Percentiles rank a stretch among this genome's conserved stretches.
Conservation (phyloP, 2,888 invertebrate species). For the Acanthosoma haemorrhoidale region DNA sequence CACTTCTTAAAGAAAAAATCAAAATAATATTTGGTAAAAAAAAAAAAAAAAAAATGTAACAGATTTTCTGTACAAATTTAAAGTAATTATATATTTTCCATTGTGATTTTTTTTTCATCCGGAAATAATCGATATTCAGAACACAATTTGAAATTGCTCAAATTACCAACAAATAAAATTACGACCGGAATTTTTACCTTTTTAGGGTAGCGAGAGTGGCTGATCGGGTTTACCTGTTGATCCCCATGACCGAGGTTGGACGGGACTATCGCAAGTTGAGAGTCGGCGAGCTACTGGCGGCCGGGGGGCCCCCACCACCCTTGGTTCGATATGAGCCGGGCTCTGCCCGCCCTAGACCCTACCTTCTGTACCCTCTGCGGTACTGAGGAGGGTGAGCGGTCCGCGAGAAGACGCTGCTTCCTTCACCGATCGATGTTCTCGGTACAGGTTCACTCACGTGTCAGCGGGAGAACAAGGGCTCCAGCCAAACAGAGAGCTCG, state of each 20-base stretch:
- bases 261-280: background rate
- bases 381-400: no score
- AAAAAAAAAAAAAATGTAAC: no score
- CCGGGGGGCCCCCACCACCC: constrained; percentile 3
- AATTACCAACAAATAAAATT: background rate
- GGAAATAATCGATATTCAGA: background rate
- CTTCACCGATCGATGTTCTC: no score
- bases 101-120: background rate
- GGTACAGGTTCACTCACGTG: no score
- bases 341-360: background rate
- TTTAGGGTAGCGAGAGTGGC: background rate
- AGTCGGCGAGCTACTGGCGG: background rate
- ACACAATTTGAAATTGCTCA: background rate
- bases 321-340: constrained; percentile 7
- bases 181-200: background rate
- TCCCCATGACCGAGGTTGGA: background rate
- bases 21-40: no score
- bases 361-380: no score
- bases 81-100: no score
- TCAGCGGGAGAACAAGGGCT: no score
- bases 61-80: no score
- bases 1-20: no score
- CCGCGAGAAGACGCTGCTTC: no score
- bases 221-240: constrained; percentile 12
- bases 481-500: no score